These are phyloP conservation scores for Plumapathes pennacea DNA, from an alignment of 92 coral and sea anemone species.

Conservation along the genomic window DNA sequence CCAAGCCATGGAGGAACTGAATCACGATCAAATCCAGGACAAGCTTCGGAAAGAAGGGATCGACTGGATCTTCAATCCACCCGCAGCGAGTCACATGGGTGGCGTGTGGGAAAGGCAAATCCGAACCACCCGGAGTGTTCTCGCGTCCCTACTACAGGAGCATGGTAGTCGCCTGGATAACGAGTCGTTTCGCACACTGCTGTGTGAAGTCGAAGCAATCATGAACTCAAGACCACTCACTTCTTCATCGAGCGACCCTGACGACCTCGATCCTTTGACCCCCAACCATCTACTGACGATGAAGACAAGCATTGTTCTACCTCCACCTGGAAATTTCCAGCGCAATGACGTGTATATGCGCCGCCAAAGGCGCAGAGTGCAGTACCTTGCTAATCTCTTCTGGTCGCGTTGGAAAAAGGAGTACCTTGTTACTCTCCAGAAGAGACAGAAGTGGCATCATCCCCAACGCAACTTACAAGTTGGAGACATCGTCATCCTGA, in stretches of 20 bases:
- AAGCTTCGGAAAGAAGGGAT: constrained; percentile 17
- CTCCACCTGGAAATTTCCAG: constrained; percentile 60
- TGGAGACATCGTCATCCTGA: constrained; percentile 23
- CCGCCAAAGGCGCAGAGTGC: constrained; percentile 42
- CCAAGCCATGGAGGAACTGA: constrained; percentile 43
- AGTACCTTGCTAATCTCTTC: constrained; percentile 32
- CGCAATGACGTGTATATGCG: constrained; percentile 31
- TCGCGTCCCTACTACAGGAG: constrained; percentile 21
- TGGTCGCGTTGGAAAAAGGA: constrained; percentile 55
- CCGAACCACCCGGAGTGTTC: constrained; percentile 38
- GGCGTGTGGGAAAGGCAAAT: constrained; percentile 52
- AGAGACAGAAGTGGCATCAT: constrained; percentile 26
- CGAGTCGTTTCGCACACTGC: constrained; percentile 41
- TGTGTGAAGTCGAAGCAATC: constrained; percentile 45
- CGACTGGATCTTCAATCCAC: constrained; percentile 50
- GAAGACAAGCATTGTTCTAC: constrained; percentile 43
- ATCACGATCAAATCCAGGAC: constrained; percentile 31
- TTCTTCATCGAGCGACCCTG: constrained; percentile 29
- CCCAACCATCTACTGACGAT: constrained; percentile 46
- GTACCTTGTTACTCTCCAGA: constrained; percentile 35
- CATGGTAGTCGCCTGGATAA: constrained; percentile 38
- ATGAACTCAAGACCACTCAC: constrained; percentile 54
- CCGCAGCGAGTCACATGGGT: constrained; percentile 53
- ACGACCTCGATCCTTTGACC: constrained; percentile 39
- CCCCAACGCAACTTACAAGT: constrained; percentile 15